phyloP scores from a whole-genome alignment of 1,140 invertebrate species.

The Cryptotermes secundus region DNA sequence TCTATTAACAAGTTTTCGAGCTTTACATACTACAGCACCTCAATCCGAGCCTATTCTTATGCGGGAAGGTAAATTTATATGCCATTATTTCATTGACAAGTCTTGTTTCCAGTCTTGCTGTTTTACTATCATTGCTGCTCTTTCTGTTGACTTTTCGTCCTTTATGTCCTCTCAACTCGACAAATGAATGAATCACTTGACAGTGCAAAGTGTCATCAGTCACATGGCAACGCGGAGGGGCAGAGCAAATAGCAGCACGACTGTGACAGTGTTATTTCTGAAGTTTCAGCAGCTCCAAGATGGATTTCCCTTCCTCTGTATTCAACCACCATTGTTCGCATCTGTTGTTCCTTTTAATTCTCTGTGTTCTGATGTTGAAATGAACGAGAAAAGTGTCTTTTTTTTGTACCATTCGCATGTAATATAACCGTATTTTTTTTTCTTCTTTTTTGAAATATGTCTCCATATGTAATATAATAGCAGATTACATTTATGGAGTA shows the following conservation, averaged over 20 bases:
- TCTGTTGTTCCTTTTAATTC: background rate
- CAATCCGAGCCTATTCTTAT: too few relatives aligned
- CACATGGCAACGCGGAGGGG: background rate
- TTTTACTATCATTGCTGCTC: background rate
- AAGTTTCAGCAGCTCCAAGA: background rate
- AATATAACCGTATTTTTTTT: too few relatives aligned
- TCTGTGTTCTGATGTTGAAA: too few relatives aligned
- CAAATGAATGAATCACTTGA: slow-evolving; percentile 17
- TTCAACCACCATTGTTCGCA: background rate
- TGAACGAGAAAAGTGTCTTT: too few relatives aligned
- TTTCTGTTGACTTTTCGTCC: slow-evolving; percentile 13
- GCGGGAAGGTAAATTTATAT: background rate
- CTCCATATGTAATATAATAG: too few relatives aligned
- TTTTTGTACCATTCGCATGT: too few relatives aligned
- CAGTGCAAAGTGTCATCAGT: background rate
- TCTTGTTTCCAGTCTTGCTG: background rate
- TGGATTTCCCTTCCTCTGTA: slow-evolving; percentile 10
- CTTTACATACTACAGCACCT: too few relatives aligned
- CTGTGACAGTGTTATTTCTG: background rate
- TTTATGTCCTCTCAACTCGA: background rate
- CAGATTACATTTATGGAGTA: too few relatives aligned
- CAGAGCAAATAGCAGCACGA: background rate
- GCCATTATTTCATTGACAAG: background rate
- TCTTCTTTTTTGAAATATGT: too few relatives aligned
- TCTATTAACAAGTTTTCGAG: too few relatives aligned